These are phyloP conservation scores for Liposcelis brunnea DNA, from an alignment of 2,888 invertebrate genomes.

Conservation along the genomic window DNA sequence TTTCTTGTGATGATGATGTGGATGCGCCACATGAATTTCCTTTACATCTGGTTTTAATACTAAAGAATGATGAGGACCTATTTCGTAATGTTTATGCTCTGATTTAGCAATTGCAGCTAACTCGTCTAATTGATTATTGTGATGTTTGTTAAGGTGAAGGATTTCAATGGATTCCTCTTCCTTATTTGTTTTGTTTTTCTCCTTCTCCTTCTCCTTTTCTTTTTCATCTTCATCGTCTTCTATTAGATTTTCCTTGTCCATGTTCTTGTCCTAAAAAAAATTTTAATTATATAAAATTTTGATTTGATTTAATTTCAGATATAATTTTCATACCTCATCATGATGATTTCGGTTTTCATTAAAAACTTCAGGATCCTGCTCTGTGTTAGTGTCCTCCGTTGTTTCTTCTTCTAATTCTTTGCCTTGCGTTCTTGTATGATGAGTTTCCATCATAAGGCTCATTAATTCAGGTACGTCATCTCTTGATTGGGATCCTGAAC, in stretches of 20 bases:
- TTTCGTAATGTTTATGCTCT: neutral
- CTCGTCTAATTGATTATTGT: neutral
- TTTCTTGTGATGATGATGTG: neutral
- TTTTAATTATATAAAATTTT: neutral
- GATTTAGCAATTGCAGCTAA: too few species aligned
- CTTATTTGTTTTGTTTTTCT: neutral
- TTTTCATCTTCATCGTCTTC: conserved; percentile 1
- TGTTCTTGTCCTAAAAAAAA: conserved; percentile 1
- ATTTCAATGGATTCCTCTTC: neutral
- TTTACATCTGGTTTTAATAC: neutral
- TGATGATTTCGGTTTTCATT: too few species aligned
- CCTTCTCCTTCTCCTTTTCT: neutral
- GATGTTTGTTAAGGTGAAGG: neutral
- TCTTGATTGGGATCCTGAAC: neutral
- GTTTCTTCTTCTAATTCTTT: conserved; percentile 6
- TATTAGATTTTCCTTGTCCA: conserved; percentile 1
- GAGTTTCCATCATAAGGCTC: conserved; percentile 14
- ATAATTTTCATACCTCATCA: too few species aligned
- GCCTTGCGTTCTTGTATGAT: neutral
- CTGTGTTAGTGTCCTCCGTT: neutral
- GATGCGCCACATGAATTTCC: neutral
- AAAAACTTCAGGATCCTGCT: too few species aligned
- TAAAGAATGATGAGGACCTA: neutral
- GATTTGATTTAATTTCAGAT: too few species aligned
- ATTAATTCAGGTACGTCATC: conserved; percentile 16